Evolutionary conservation across 2,113 vertebrate species (phyloP).

Genomic region (Colaptes auratus): DNA sequence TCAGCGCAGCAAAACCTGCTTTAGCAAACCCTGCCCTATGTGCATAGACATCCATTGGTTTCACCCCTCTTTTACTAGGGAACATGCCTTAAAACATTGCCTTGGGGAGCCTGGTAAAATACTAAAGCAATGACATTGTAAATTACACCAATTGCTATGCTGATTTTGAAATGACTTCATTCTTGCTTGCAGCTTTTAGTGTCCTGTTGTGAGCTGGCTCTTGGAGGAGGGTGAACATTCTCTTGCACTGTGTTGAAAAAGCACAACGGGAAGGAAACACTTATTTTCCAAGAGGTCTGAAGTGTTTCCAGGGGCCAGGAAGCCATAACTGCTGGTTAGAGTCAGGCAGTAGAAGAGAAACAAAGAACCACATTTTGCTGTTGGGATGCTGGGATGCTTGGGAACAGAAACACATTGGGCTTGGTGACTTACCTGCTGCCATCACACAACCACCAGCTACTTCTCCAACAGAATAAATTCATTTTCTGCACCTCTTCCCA

Average conservation of each 20-base stretch:
- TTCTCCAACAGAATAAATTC: neutral
- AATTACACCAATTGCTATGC: conserved; percentile 26
- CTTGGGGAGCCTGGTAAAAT: conserved; percentile 17
- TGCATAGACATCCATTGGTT: neutral
- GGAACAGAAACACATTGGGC: rapidly evolving
- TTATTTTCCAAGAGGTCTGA: rapidly evolving
- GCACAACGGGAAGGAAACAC: neutral
- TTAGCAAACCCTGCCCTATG: neutral
- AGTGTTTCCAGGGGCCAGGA: neutral
- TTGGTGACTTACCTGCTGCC: neutral
- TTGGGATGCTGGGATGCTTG: neutral
- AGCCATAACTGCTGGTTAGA: rapidly evolving
- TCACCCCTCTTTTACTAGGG: neutral
- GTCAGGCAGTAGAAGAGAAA: neutral
- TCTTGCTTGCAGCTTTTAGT: neutral
- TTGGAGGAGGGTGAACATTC: neutral
- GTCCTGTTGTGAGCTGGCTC: neutral
- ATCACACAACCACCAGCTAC: neutral
- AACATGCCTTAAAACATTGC: conserved; percentile 44
- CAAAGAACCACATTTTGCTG: neutral
- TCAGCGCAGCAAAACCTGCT: neutral
- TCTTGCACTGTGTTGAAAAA: neutral
- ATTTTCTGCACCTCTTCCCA: neutral
- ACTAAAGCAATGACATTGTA: conserved; percentile 20
- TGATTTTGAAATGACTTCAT: conserved; percentile 42